phyloP scores from a whole-genome alignment of 1,140 invertebrate genomes.

The Coptotermes formosanus region DNA sequence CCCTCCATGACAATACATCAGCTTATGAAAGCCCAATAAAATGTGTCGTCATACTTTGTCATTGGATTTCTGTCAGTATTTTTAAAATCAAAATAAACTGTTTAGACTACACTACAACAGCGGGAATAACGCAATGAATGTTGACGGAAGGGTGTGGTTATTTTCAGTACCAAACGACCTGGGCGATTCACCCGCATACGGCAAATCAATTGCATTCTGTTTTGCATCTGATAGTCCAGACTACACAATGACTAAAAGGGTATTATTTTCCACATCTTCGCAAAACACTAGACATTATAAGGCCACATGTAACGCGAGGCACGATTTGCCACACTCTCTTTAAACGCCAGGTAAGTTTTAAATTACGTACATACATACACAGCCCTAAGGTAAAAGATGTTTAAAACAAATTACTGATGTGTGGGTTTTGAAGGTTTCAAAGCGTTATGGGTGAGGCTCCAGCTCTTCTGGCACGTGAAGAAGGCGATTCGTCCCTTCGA shows the following conservation, averaged over 20 bases:
- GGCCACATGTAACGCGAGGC: too few species aligned
- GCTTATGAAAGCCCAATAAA: slow-evolving; percentile 8
- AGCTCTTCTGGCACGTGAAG: too few species aligned
- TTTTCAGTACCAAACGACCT: background rate
- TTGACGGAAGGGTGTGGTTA: background rate
- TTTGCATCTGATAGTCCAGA: background rate
- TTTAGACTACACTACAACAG: background rate
- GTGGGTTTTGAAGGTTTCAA: too few species aligned
- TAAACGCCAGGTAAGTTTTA: too few species aligned
- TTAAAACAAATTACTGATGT: too few species aligned
- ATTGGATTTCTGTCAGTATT: background rate
- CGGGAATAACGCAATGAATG: background rate
- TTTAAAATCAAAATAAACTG: background rate
- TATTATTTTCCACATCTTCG: too few species aligned
- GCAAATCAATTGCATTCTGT: background rate
- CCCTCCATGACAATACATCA: background rate
- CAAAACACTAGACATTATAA: too few species aligned
- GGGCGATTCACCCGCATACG: background rate
- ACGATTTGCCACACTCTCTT: too few species aligned
- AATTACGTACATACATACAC: too few species aligned
- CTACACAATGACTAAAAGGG: background rate
- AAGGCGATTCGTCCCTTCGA: too few species aligned
- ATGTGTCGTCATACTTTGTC: background rate
- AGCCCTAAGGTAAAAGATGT: too few species aligned
- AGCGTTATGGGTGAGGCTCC: too few species aligned